Conservation (phyloP, 2,797 vertebrate genomes). For the Chaetophractus vellerosus region DNA sequence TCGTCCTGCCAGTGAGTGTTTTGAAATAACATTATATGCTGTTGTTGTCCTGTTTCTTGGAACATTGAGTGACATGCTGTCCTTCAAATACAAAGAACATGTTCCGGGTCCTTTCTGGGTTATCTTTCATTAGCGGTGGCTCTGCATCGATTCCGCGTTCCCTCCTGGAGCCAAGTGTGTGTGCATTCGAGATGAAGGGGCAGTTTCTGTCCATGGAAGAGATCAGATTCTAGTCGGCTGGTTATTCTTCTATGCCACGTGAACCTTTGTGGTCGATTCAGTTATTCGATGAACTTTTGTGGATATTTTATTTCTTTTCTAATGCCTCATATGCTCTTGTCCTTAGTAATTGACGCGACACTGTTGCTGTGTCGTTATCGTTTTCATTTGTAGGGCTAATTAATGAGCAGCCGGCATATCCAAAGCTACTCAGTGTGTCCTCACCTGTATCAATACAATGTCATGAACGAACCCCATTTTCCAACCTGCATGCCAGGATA, state of each 20-base stretch:
- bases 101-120: neutral
- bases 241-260: neutral
- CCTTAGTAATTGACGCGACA: neutral
- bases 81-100: constrained; percentile 3
- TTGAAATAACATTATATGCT: neutral
- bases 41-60: neutral
- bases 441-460: neutral
- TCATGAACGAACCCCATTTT: neutral
- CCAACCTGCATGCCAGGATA: too few species aligned
- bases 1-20: neutral
- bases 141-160: neutral
- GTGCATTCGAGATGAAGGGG: neutral
- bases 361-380: neutral
- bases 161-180: neutral
- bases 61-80: neutral
- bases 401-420: neutral
- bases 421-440: fast-evolving
- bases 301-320: neutral
- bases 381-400: neutral
- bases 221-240: neutral
- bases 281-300: neutral
- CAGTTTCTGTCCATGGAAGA: neutral
- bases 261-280: neutral
- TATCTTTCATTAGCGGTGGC: neutral
- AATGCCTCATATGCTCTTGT: neutral